phyloP scores from a whole-genome alignment of 2,888 invertebrate genomes.

The Amblyteles armatorius region DNA sequence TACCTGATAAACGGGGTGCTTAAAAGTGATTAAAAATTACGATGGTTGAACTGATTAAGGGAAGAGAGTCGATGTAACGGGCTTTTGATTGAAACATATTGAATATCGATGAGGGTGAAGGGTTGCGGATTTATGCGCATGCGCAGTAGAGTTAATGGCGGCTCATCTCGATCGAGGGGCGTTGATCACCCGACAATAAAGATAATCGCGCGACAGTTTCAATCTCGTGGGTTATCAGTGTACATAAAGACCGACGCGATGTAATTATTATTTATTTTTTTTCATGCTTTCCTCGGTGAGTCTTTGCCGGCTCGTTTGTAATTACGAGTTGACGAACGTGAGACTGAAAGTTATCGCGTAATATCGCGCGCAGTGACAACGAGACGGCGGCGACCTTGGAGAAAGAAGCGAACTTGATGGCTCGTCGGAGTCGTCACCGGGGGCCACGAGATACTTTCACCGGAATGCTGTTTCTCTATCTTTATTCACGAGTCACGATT shows the following conservation, averaged over 20 bases:
- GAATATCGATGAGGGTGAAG: slow-evolving; percentile 41
- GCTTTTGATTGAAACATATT: slow-evolving; percentile 60
- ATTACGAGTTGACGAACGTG: slow-evolving; percentile 24
- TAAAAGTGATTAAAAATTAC: slow-evolving; percentile 35
- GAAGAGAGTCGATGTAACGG: slow-evolving; percentile 1
- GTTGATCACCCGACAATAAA: slow-evolving; percentile 3
- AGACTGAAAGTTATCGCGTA: slow-evolving; percentile 55
- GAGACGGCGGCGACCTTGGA: slow-evolving; percentile 31
- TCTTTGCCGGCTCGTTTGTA: slow-evolving; percentile 1
- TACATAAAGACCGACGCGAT: slow-evolving; percentile 8
- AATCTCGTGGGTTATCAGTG: slow-evolving; percentile 16
- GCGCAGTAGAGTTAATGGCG: slow-evolving; percentile 35
- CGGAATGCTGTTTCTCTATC: slow-evolving; percentile 54
- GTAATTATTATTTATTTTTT: background rate
- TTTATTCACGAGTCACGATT: slow-evolving; percentile 30
- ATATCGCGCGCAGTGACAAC: slow-evolving; percentile 41
- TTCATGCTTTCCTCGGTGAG: slow-evolving; percentile 1
- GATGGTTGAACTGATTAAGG: slow-evolving; percentile 39
- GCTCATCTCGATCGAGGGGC: slow-evolving; percentile 22
- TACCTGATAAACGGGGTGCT: slow-evolving; percentile 45
- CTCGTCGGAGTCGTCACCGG: slow-evolving; percentile 41
- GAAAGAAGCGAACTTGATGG: slow-evolving; percentile 42
- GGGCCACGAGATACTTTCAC: slow-evolving; percentile 56
- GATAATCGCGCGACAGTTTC: slow-evolving; percentile 28
- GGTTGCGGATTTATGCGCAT: slow-evolving; percentile 7